Evolutionary conservation across 2,888 invertebrate species (phyloP).

Genomic region (Euclidia mi): DNA sequence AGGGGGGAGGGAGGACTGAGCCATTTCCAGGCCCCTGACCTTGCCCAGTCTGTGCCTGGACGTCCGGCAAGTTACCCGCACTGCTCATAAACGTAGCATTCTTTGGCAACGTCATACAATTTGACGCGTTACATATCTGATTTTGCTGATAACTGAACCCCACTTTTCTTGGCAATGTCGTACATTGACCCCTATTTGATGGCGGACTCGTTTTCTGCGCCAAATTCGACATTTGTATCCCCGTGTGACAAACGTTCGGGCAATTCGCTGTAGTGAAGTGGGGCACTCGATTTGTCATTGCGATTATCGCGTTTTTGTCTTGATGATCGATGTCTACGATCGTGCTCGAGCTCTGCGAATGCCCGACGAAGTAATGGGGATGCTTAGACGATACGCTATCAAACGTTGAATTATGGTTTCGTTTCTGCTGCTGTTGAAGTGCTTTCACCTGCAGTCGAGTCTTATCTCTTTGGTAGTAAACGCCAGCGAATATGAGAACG

Average conservation of each 20-base stretch:
- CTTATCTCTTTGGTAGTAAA: slow-evolving; percentile 95
- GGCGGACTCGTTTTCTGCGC: slow-evolving; percentile 84
- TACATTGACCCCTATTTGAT: slow-evolving; percentile 82
- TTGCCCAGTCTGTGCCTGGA: slow-evolving; percentile 86
- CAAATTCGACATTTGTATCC: slow-evolving; percentile 89
- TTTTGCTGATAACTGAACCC: slow-evolving; percentile 85
- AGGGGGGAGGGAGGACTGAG: slow-evolving; percentile 71
- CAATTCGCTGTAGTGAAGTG: slow-evolving; percentile 86
- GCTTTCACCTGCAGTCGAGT: slow-evolving; percentile 94
- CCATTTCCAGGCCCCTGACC: slow-evolving; percentile 82
- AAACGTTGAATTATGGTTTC: slow-evolving; percentile 88
- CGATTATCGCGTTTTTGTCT: slow-evolving; percentile 89
- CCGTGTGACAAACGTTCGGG: slow-evolving; percentile 90
- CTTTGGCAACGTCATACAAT: slow-evolving; percentile 91
- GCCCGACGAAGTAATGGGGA: slow-evolving; percentile 94
- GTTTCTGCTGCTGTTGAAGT: slow-evolving; percentile 93
- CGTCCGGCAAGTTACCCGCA: slow-evolving; percentile 83
- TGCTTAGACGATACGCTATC: slow-evolving; percentile 92
- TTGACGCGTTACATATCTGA: slow-evolving; percentile 84
- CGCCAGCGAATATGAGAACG: slow-evolving; percentile 95
- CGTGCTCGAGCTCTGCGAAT: slow-evolving; percentile 94
- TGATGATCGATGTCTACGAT: slow-evolving; percentile 96
- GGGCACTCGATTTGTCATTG: slow-evolving; percentile 86
- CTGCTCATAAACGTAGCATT: slow-evolving; percentile 88
- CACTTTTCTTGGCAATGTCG: slow-evolving; percentile 86